A percentile compares a stretch with the other conserved stretches of the same genome.
These are phyloP conservation scores for Temnothorax rugatulus DNA, from an alignment of 2,888 invertebrate species.

Conservation along the genomic window DNA sequence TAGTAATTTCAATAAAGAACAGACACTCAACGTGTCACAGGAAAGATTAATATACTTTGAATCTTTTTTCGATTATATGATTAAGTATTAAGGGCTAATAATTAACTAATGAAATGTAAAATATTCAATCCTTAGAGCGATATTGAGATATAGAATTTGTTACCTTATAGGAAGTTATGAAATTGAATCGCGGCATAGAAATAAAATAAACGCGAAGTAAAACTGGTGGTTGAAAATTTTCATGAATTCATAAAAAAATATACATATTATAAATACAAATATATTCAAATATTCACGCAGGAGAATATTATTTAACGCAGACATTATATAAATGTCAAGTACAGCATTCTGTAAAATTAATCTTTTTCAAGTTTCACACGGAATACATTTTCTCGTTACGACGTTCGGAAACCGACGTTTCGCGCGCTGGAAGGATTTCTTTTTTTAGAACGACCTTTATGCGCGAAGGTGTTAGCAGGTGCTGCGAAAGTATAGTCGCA, in stretches of 20 bases:
- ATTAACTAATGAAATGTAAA: background rate
- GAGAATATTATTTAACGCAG: background rate
- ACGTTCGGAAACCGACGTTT: conserved; percentile 49
- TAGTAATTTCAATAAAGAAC: background rate
- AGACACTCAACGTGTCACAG: background rate
- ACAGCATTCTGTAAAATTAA: background rate
- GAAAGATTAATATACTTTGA: conserved; percentile 14
- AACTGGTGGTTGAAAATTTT: background rate
- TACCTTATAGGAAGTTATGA: background rate
- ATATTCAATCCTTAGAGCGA: background rate
- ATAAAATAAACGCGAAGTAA: conserved; percentile 22
- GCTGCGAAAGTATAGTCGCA: conserved; percentile 60
- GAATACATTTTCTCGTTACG: conserved; percentile 12
- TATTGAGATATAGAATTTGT: background rate
- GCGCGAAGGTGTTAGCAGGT: conserved; percentile 52
- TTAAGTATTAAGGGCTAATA: background rate
- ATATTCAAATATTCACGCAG: background rate
- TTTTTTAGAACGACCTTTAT: conserved; percentile 44
- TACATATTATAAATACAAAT: background rate
- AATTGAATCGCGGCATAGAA: background rate
- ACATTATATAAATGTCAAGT: conserved; percentile 20
- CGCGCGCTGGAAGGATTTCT: conserved; percentile 23
- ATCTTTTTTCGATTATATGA: background rate
- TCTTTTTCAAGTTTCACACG: background rate
- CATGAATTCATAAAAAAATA: background rate